These are phyloP conservation scores for Drosophila kohkoa DNA, from an alignment of 1,140 invertebrate genomes.

Conservation along the genomic window DNA sequence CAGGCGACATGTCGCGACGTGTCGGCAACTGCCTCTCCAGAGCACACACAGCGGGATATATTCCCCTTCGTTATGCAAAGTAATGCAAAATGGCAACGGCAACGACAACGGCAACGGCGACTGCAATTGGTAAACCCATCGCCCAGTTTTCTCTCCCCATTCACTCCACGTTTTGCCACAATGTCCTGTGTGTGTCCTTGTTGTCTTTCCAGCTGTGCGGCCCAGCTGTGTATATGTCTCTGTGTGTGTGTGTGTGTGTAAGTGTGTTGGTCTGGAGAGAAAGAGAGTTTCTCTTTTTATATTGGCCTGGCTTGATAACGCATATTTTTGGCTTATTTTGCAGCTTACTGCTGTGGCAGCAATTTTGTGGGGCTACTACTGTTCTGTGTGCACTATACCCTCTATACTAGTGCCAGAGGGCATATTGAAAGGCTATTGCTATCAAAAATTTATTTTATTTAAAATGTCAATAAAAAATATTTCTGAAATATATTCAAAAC, in stretches of 20 bases:
- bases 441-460: not conserved
- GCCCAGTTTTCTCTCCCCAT: not conserved
- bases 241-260: conserved; percentile 27
- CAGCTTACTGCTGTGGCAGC: conserved; percentile 79
- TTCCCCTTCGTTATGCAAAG: conserved; percentile 70
- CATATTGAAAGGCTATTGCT: not conserved
- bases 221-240: conserved; percentile 22
- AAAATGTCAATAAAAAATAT: not conserved
- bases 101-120: conserved; percentile 50
- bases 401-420: not conserved
- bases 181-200: conserved; percentile 40
- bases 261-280: not conserved
- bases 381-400: conserved; percentile 31
- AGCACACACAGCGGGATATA: conserved; percentile 48
- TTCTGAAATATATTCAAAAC: too few relatives aligned
- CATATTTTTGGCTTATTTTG: conserved; percentile 82
- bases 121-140: conserved; percentile 64
- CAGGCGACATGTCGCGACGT: conserved; percentile 42
- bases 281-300: conserved; percentile 61
- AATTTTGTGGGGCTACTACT: conserved; percentile 59
- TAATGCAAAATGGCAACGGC: conserved; percentile 76
- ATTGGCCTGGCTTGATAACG: conserved; percentile 78
- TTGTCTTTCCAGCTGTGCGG: conserved; percentile 66
- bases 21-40: conserved; percentile 38
- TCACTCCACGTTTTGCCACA: not conserved